Percentiles rank a stretch among this genome's conserved stretches.
phyloP scores from a whole-genome alignment of 1,140 invertebrate genomes.

The Brevipalpus yothersi region DNA sequence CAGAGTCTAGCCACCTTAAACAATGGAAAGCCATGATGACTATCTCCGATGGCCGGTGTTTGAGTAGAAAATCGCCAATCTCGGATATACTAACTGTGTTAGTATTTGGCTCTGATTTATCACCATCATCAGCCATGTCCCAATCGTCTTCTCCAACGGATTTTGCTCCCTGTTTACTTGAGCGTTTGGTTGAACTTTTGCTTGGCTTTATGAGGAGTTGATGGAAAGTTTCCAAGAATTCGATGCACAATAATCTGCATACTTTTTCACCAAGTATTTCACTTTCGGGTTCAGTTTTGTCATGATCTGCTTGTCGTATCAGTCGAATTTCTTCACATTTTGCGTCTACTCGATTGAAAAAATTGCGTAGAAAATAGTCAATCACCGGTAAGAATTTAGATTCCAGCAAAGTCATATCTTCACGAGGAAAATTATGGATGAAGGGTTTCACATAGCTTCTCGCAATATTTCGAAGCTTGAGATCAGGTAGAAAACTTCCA shows the following conservation, averaged over 20 bases:
- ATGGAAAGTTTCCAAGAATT: background rate
- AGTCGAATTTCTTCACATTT: constrained; percentile 1
- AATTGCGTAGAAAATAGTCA: background rate
- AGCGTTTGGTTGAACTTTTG: background rate
- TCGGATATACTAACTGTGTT: background rate
- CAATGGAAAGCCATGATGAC: background rate
- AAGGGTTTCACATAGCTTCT: background rate
- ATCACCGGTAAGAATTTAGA: background rate
- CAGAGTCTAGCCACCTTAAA: constrained; percentile 3
- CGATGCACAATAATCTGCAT: background rate
- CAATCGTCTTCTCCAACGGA: background rate
- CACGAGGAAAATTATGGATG: background rate
- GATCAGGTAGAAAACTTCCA: background rate
- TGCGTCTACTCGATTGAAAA: background rate
- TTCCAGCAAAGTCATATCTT: background rate
- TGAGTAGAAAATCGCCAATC: background rate
- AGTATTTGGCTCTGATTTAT: background rate
- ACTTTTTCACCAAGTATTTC: constrained; percentile 3
- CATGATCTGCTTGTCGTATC: background rate
- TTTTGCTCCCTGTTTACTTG: background rate
- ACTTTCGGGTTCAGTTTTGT: background rate
- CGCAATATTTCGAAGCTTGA: background rate
- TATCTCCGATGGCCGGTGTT: background rate
- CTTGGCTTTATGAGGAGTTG: background rate
- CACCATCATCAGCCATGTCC: background rate